phyloP scores from a whole-genome alignment of 2,113 vertebrate genomes.

The Vombatus ursinus region DNA sequence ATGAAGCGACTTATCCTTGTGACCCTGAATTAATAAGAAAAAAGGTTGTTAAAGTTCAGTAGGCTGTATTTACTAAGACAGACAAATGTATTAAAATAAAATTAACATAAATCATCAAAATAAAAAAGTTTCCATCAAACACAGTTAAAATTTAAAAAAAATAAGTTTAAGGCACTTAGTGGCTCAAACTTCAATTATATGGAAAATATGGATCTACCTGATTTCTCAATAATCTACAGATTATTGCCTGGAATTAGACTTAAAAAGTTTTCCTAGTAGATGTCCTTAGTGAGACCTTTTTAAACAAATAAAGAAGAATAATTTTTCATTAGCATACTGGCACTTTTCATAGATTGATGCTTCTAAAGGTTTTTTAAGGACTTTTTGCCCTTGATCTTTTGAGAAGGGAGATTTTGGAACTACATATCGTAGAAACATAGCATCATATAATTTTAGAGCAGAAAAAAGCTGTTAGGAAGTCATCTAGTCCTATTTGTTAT shows the following conservation, averaged over 20 bases:
- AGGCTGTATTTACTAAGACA: constrained; percentile 21
- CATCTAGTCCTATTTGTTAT: not conserved
- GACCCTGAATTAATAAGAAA: constrained; percentile 60
- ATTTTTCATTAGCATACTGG: not conserved
- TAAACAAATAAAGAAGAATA: no score
- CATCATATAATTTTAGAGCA: not conserved
- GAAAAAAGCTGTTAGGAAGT: not conserved
- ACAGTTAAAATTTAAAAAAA: constrained; percentile 40
- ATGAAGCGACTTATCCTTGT: not conserved
- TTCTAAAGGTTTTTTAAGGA: not conserved
- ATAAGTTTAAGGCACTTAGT: not conserved
- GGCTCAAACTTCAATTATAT: constrained; percentile 16
- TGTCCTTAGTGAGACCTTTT: no score
- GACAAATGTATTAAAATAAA: constrained; percentile 18
- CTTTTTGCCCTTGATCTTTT: not conserved
- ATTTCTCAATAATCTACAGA: not conserved
- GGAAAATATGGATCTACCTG: constrained; percentile 21
- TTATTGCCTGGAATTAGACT: no score
- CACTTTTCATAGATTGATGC: not conserved
- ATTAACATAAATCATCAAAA: constrained; percentile 25
- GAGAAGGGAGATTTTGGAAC: not conserved
- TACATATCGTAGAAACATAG: not conserved
- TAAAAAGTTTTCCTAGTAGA: no score
- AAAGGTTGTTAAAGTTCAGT: constrained; percentile 11
- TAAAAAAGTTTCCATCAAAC: constrained; percentile 13